phyloP scores from a whole-genome alignment of 2,113 vertebrate species.

The Chelonoidis abingdonii region DNA sequence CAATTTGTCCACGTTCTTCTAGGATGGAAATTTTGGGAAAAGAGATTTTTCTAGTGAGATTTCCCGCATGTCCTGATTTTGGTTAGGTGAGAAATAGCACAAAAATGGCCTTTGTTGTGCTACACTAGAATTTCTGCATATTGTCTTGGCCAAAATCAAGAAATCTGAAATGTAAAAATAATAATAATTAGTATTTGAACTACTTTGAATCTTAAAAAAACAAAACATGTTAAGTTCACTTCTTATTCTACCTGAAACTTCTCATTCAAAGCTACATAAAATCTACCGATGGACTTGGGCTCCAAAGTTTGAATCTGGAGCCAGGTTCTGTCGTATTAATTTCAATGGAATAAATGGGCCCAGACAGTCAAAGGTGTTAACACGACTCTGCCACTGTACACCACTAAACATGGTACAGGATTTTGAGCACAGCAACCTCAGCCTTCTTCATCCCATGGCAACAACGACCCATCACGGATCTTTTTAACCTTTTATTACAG shows the following conservation, averaged over 20 bases:
- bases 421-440: too few species aligned
- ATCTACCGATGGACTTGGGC: neutral
- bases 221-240: neutral
- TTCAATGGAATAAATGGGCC: too few species aligned
- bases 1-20: accelerated
- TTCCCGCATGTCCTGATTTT: neutral
- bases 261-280: neutral
- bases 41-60: neutral
- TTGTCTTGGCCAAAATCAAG: neutral
- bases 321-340: neutral
- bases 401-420: too few species aligned
- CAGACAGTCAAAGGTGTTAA: too few species aligned
- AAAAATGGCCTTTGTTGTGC: neutral
- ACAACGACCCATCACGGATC: too few species aligned
- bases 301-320: neutral
- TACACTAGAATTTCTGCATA: neutral
- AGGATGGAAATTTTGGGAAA: neutral
- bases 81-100: neutral
- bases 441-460: too few species aligned
- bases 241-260: neutral
- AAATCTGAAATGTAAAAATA: neutral
- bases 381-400: too few species aligned
- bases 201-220: neutral
- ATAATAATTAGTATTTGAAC: neutral
- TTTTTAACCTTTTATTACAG: too few species aligned